These are phyloP conservation scores for Procambarus virginalis DNA, from an alignment of 1,140 invertebrate species.

Conservation along the genomic window DNA sequence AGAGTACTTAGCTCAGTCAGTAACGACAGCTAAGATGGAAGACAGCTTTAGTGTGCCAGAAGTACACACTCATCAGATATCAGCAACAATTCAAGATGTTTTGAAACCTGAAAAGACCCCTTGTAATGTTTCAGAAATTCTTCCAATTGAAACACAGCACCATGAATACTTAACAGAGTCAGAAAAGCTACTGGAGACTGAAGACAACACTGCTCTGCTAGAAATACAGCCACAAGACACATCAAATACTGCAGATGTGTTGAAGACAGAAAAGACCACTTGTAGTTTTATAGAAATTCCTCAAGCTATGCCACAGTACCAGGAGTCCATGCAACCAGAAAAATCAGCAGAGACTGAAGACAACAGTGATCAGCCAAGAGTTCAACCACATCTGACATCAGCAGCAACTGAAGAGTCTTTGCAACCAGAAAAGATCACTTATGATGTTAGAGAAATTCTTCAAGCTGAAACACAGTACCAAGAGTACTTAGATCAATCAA, in stretches of 20 bases:
- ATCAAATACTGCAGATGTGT: background rate
- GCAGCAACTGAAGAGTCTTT: too few species aligned
- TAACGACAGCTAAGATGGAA: background rate
- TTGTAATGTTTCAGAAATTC: slow-evolving; percentile 24
- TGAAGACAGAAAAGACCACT: too few species aligned
- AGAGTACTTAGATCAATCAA: slow-evolving; percentile 24
- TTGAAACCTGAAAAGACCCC: background rate
- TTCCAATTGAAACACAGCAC: slow-evolving; percentile 20
- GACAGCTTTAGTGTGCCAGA: background rate
- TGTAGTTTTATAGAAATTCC: background rate
- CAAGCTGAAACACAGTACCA: slow-evolving; percentile 26
- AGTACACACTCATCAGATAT: background rate
- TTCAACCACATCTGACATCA: background rate
- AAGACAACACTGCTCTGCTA: background rate
- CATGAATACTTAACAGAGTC: background rate
- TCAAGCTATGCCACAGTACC: background rate
- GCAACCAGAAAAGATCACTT: background rate
- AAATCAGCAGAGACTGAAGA: background rate
- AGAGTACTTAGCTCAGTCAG: background rate
- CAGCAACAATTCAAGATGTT: background rate
- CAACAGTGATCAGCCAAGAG: background rate
- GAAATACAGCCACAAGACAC: background rate
- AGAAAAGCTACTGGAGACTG: background rate
- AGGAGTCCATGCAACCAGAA: background rate
- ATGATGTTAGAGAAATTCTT: slow-evolving; percentile 17